Evolutionary conservation across 2,797 vertebrate species (phyloP), one percentile per base, ranked within the genome.

Genomic region (Poeciliopsis gracilis): DNA sequence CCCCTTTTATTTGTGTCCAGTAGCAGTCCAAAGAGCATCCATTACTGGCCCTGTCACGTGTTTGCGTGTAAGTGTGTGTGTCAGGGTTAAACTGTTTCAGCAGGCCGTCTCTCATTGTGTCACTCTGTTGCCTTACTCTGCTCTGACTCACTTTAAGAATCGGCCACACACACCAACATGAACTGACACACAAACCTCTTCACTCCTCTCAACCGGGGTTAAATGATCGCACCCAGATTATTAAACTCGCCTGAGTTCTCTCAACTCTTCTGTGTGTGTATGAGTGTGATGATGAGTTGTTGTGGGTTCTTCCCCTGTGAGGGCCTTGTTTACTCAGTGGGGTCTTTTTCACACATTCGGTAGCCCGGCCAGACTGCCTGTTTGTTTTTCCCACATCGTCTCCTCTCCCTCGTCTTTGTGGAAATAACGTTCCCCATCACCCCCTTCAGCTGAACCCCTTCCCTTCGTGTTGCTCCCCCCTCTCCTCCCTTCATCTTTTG

Each of bases 321-420:
- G 90, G 91, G 88, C 90, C 92, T 93, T 96, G 94, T 96, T 97
- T 96, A 95, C 95, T 96, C 95, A 96, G 94, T 95, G 95, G 94
- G 96, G 96, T 95, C 95, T 94, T 95, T 96, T 97, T 97, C 96
- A 96, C 94, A 92, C 95, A 97, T 97, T 97, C 97, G 94, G 95
- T 95, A 95, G 95, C 93, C 90, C 90, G 13, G 93, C 92, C 93
- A 92, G 96, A 94, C 92, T 92, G 94, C 96, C 95, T 99, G 97
- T 99, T 98, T 99, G 97, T 98, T 98, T 99, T 99, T 98, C 98
- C 97, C 98, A 99, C 98, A 98, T 98, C 96, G 88, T 90, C 92
- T 93, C 90, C 87, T 93, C 90, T 91, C 86, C 89, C 92, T 80
- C 36, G 92, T 96, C 96, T 98, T 97, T 98, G 97, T 98, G 91